Evolutionary conservation across 2,888 invertebrate species (phyloP), one percentile per base, ranked within the genome.

Genomic region (Linnaemya vulpina): DNA sequence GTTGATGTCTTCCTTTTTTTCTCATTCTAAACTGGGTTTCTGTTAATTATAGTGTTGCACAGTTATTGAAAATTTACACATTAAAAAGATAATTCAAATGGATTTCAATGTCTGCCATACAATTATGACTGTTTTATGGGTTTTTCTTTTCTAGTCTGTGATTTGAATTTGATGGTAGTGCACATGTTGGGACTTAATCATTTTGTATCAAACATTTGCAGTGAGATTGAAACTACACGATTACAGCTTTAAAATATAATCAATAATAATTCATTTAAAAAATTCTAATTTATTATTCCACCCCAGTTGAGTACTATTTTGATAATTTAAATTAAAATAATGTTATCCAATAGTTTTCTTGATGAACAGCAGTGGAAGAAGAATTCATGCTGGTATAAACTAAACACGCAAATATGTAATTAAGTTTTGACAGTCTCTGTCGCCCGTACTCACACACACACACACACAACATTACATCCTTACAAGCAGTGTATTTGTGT

Each of bases 31-130:
- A 84, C 81, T 78, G 81, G 84, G 63, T 78, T 81, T 70, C 77
- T 78, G 81, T 81, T 84, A 78, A 84, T 81, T 84, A 78, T 74
- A 74, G 84, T 84, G 84, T 81, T 67, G 77, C 49, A 58, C 49
- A 62, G 63, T 78, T 81, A 84, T 81, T 84, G 84, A 70, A 81
- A 77, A 84, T 81, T 77, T 84, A 74, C 84, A 81, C 84, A 84
- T 81, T 84, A 63, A 81, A 60, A 63, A 58, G 84, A 84, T 84
- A 81, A 84, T 78, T 81, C 81, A 84, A 81, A 81, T 51, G 81
- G 81, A 81, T 84, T 78, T 70, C 15, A 70, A 15, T 70, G 49
- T 63, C 76, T 82, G 38, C 63, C 30, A 11, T 22, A 49, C 25
- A 55, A 67, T 76, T 82, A 82, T 82, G 55, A 30, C 49, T 35